Percentiles rank a stretch among this genome's conserved stretches.
Conservation (phyloP, 2,113 vertebrate species). For the Sinosuthora webbiana region DNA sequence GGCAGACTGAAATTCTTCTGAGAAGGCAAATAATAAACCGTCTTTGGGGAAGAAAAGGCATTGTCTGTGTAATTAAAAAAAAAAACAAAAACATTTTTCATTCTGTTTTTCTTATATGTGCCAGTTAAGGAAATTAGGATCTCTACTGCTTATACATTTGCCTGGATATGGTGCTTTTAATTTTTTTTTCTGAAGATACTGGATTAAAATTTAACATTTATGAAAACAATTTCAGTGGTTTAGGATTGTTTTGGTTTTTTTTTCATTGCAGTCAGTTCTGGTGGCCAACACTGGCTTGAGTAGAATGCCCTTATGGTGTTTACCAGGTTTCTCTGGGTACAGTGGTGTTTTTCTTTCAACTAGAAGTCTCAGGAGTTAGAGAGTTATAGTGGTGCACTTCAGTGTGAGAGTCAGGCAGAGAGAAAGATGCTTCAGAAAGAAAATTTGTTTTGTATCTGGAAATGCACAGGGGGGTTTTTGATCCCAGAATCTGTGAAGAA, state of each 20-base stretch:
- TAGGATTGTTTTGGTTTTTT: background rate
- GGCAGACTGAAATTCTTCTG: background rate
- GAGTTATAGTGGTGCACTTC: background rate
- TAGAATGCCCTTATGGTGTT: background rate
- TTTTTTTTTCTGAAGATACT: background rate
- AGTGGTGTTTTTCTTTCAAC: background rate
- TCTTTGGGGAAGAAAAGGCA: background rate
- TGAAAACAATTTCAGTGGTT: background rate
- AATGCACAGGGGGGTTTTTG: background rate
- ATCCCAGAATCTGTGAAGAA: background rate
- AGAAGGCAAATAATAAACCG: background rate
- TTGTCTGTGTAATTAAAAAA: background rate
- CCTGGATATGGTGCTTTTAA: background rate
- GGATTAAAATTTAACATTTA: background rate
- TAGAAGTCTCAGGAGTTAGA: background rate
- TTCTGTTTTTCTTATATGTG: background rate
- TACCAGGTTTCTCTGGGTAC: background rate
- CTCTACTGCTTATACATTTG: background rate
- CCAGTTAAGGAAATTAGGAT: background rate
- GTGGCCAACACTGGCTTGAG: background rate
- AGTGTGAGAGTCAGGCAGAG: background rate
- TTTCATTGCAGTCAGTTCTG: accelerated
- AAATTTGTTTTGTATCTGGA: background rate
- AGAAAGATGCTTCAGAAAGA: background rate
- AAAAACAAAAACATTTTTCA: background rate